These are phyloP conservation scores for Coregonus sp. DNA, from an alignment of 2,797 vertebrate genomes.

Conservation along the genomic window DNA sequence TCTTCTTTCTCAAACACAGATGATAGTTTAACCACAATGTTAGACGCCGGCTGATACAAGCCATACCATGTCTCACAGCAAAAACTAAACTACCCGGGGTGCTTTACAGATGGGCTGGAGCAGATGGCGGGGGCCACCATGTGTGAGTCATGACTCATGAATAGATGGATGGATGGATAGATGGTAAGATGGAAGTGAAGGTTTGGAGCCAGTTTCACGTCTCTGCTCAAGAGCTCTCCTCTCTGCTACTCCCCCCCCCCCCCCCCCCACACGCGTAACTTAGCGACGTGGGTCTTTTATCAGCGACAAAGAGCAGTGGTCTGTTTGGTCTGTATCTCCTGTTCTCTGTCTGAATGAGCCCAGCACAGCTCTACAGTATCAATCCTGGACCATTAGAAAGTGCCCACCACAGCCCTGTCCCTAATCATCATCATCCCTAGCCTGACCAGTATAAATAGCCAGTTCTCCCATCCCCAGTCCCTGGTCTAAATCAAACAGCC, in stretches of 20 bases:
- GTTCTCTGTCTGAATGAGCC: background rate
- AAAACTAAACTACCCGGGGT: too few relatives aligned
- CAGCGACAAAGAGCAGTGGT: too few relatives aligned
- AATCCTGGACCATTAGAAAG: background rate
- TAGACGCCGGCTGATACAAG: too few relatives aligned
- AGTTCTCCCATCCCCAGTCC: background rate
- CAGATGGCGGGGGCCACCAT: too few relatives aligned
- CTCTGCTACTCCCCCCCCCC: too few relatives aligned
- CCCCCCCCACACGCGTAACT: too few relatives aligned
- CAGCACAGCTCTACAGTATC: background rate
- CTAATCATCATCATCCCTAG: background rate
- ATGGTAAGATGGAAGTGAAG: constrained; percentile 11
- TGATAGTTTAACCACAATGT: too few relatives aligned
- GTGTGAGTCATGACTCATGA: background rate
- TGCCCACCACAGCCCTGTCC: background rate
- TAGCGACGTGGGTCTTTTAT: too few relatives aligned
- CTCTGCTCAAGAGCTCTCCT: background rate
- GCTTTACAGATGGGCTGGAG: too few relatives aligned
- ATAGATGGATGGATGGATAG: background rate
- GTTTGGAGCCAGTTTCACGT: background rate
- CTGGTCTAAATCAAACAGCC: too few relatives aligned
- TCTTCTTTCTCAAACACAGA: too few relatives aligned
- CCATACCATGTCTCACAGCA: too few relatives aligned
- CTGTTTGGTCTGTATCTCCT: background rate
- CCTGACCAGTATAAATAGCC: background rate